Percentiles rank a stretch among this genome's conserved stretches.
phyloP scores from a whole-genome alignment of 2,888 invertebrate genomes.

The Hydriomena furcata region DNA sequence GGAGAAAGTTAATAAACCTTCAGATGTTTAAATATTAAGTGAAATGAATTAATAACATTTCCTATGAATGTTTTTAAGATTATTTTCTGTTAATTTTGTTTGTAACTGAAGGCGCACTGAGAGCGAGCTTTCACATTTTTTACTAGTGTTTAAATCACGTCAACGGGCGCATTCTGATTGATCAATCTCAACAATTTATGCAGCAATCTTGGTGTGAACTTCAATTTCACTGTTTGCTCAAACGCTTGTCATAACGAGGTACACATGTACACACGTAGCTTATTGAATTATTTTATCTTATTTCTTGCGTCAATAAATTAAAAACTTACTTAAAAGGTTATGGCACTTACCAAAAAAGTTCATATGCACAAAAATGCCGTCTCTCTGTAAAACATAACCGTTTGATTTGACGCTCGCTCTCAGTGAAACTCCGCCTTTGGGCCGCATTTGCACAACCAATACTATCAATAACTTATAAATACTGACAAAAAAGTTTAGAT shows the following conservation, averaged over 20 bases:
- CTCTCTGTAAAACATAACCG: too few species aligned
- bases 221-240: slow-evolving; percentile 11
- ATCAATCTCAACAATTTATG: slow-evolving; percentile 15
- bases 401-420: slow-evolving; percentile 9
- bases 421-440: slow-evolving; percentile 15
- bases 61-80: slow-evolving; percentile 7
- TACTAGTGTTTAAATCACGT: slow-evolving; percentile 14
- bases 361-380: too few species aligned
- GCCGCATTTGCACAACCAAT: too few species aligned
- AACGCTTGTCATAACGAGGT: too few species aligned
- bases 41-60: slow-evolving; percentile 1
- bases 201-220: slow-evolving; percentile 16
- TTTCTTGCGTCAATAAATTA: too few species aligned
- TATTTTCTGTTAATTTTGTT: not conserved
- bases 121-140: too few species aligned
- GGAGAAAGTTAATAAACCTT: not conserved
- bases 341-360: too few species aligned
- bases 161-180: slow-evolving; percentile 10
- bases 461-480: not conserved
- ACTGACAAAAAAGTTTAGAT: too few species aligned
- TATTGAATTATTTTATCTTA: too few species aligned
- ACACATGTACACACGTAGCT: too few species aligned
- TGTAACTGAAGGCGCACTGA: slow-evolving; percentile 5
- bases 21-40: slow-evolving; percentile 11
- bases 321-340: too few species aligned